phyloP scores from a whole-genome alignment of 2,797 vertebrate species.

The Phoeniculus purpureus region DNA sequence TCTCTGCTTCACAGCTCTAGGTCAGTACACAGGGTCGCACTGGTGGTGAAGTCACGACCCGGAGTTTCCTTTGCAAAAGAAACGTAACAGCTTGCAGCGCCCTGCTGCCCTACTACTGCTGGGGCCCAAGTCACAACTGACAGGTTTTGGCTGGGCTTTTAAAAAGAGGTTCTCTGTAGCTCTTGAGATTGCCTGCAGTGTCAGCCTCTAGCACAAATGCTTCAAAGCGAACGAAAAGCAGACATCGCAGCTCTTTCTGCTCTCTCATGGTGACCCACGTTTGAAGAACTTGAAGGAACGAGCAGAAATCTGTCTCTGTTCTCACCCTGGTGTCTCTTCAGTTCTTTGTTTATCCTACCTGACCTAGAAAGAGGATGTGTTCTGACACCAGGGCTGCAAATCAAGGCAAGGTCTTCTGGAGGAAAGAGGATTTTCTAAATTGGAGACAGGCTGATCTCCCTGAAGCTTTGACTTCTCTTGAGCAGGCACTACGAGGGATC shows the following conservation, averaged over 20 bases:
- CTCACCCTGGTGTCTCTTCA: background rate
- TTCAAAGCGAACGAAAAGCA: background rate
- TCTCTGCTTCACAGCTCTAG: background rate
- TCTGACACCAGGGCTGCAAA: background rate
- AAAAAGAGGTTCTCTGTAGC: background rate
- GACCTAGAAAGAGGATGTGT: background rate
- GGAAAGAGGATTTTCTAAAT: background rate
- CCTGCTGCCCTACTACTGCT: background rate
- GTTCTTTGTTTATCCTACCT: background rate
- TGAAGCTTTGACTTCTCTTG: background rate
- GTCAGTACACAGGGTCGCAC: background rate
- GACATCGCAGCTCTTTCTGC: background rate
- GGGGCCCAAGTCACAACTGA: background rate
- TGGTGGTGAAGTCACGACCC: background rate
- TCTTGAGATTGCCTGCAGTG: background rate
- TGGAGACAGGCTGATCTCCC: background rate
- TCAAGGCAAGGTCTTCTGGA: background rate
- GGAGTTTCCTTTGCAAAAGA: background rate
- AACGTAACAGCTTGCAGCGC: background rate
- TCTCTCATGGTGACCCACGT: background rate
- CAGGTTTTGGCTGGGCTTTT: background rate
- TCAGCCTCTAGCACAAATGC: fast-evolving
- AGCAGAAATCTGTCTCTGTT: background rate
- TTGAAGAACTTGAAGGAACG: background rate
- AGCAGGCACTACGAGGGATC: background rate